A percentile compares a stretch with the other conserved stretches of the same genome.
These are phyloP conservation scores for Drosophila infuscata DNA, from an alignment of 2,888 invertebrate species.

Conservation along the genomic window DNA sequence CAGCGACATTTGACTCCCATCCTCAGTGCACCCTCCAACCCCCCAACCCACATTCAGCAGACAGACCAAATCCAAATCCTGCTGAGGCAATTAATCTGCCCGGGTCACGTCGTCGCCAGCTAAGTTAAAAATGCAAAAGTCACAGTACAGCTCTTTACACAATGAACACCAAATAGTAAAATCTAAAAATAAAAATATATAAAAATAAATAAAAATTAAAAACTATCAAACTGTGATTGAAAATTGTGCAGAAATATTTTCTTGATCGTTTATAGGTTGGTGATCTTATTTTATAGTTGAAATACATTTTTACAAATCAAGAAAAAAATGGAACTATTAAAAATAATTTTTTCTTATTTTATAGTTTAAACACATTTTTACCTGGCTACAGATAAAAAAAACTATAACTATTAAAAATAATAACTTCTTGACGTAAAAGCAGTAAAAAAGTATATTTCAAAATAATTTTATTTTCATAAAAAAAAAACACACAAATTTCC, in stretches of 20 bases:
- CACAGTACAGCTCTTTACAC: constrained; percentile 14
- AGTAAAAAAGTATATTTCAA: not conserved
- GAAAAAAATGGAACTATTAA: not conserved
- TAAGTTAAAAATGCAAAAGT: constrained; percentile 50
- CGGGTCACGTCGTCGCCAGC: constrained; percentile 51
- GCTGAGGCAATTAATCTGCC: constrained; percentile 61
- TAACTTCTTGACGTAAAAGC: no score
- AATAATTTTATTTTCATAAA: not conserved
- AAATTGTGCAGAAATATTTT: not conserved
- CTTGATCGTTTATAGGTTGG: not conserved
- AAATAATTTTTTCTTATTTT: not conserved
- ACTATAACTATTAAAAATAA: no score
- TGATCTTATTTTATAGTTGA: not conserved
- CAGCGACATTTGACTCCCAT: constrained; percentile 37
- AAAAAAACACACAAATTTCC: not conserved
- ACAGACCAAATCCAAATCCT: constrained; percentile 39
- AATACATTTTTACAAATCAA: not conserved
- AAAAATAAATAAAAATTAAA: not conserved
- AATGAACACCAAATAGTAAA: constrained; percentile 3
- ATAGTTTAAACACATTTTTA: not conserved
- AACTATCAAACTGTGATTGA: not conserved
- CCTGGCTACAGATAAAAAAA: no score
- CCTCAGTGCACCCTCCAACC: not conserved
- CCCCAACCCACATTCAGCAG: not conserved
- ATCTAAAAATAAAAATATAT: not conserved